phyloP scores from a whole-genome alignment of 2,888 invertebrate genomes.

The Sthenelais limicola region DNA sequence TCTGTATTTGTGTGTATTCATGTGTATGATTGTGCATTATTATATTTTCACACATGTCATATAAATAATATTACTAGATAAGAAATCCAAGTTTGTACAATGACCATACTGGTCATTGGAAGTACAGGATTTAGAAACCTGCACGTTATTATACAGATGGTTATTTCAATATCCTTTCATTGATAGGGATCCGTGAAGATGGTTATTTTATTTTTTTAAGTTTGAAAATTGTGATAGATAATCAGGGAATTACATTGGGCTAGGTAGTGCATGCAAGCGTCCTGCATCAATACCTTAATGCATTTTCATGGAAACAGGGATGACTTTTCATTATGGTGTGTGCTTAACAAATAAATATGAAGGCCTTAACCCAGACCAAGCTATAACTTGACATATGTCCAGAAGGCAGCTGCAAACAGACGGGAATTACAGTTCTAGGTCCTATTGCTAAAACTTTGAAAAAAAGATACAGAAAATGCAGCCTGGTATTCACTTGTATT shows the following conservation, averaged over 20 bases:
- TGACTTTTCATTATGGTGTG: conserved; percentile 17
- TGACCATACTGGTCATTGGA: too few species aligned
- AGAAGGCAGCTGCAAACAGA: conserved; percentile 31
- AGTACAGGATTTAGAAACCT: too few species aligned
- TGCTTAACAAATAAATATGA: conserved; percentile 26
- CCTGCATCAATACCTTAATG: conserved; percentile 31
- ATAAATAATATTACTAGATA: too few species aligned
- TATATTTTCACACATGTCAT: too few species aligned
- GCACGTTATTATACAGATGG: too few species aligned
- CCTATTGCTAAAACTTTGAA: conserved; percentile 1
- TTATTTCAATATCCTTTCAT: too few species aligned
- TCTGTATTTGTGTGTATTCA: too few species aligned
- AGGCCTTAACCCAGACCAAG: conserved; percentile 36
- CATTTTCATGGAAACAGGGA: conserved; percentile 17
- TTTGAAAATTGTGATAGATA: conserved; percentile 38
- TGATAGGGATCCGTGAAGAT: conserved; percentile 8
- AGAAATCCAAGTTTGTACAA: too few species aligned
- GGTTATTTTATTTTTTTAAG: conserved; percentile 34
- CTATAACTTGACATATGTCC: conserved; percentile 30
- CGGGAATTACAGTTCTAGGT: conserved; percentile 17
- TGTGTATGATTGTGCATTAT: too few species aligned
- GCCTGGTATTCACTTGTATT: conserved; percentile 27
- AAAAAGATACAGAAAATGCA: conserved; percentile 8
- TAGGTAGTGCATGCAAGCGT: conserved; percentile 36
- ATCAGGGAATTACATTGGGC: conserved; percentile 34